A percentile compares a stretch with the other conserved stretches of the same genome.
phyloP scores from a whole-genome alignment of 2,113 vertebrate species.

The Drymodes brunneopygia region DNA sequence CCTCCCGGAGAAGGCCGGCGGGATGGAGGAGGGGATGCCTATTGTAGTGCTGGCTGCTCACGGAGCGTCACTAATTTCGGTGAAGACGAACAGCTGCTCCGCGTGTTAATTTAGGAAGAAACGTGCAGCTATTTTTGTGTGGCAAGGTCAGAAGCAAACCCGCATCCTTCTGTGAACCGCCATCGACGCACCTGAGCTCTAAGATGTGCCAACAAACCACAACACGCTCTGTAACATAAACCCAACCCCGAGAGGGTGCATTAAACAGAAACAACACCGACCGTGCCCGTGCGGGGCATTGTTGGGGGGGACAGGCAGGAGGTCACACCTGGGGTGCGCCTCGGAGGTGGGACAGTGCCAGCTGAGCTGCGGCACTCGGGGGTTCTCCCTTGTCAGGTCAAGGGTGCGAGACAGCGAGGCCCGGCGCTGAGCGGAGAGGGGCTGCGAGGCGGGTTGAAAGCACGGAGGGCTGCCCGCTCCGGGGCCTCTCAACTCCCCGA shows the following conservation, averaged over 20 bases:
- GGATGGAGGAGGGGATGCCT: background rate
- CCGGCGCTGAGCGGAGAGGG: background rate
- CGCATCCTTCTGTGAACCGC: background rate
- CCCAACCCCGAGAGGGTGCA: background rate
- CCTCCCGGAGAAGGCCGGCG: background rate
- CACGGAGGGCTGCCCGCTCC: background rate
- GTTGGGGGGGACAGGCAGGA: background rate
- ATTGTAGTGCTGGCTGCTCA: background rate
- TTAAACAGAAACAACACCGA: too few species aligned
- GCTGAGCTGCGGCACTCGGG: background rate
- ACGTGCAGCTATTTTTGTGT: background rate
- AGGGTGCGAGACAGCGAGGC: background rate
- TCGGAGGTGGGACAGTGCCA: background rate
- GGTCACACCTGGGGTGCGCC: background rate
- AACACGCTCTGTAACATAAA: background rate
- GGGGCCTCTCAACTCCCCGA: fast-evolving
- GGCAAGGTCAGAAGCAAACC: background rate
- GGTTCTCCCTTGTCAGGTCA: fast-evolving
- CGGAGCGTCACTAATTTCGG: background rate
- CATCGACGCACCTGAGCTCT: background rate
- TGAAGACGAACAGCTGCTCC: background rate
- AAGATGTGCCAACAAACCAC: background rate
- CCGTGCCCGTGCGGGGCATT: fast-evolving
- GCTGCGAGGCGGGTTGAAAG: background rate
- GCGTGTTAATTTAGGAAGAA: background rate